phyloP scores from a whole-genome alignment of 2,797 vertebrate genomes.

The Phrynocephalus guinanensis region DNA sequence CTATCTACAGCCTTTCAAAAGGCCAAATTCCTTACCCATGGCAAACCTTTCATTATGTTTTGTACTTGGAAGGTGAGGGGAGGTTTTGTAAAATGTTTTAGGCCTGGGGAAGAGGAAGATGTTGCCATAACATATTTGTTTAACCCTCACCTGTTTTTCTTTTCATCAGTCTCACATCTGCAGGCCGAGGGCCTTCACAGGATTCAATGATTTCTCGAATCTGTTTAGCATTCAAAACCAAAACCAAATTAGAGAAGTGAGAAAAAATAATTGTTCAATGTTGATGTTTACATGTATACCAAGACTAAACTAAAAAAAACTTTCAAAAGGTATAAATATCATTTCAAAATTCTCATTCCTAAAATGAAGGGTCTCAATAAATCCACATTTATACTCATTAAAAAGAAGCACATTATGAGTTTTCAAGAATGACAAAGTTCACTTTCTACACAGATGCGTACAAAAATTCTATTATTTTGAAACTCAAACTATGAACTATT shows the following conservation, averaged over 20 bases:
- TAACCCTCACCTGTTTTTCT: slow-evolving; percentile 98
- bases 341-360: not conserved
- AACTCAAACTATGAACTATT: not conserved
- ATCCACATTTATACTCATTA: not conserved
- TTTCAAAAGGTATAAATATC: not conserved
- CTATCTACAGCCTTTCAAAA: slow-evolving; percentile 80
- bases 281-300: not conserved
- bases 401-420: not conserved
- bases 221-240: slow-evolving; percentile 73
- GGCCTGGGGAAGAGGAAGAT: slow-evolving; percentile 76
- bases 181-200: slow-evolving; percentile 96
- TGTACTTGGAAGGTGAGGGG: slow-evolving; percentile 81
- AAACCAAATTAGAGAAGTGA: not conserved
- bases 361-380: not conserved
- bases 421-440: not conserved
- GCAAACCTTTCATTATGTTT: slow-evolving; percentile 91
- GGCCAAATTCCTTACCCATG: slow-evolving; percentile 90
- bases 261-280: not conserved
- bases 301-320: not conserved
- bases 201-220: slow-evolving; percentile 94
- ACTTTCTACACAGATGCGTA: not conserved
- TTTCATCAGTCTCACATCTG: slow-evolving; percentile 98
- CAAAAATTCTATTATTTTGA: not conserved
- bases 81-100: slow-evolving; percentile 78
- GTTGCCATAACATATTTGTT: slow-evolving; percentile 65